Conservation (phyloP, 1,140 invertebrate species). For the Leptopilina clavipes region DNA sequence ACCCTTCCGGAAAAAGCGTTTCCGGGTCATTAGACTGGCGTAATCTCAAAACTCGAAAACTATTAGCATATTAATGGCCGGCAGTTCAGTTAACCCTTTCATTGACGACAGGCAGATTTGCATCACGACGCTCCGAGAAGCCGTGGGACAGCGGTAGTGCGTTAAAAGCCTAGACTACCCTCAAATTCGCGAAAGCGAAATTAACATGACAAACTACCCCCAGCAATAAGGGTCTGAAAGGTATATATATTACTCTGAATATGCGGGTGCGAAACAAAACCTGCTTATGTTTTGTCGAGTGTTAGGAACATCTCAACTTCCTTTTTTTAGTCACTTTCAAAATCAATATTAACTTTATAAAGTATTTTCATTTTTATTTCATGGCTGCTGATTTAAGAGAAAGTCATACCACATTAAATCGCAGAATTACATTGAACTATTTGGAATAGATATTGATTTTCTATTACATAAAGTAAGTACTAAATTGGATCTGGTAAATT, state of each 20-base stretch:
- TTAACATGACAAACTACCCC: conserved; percentile 77
- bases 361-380: too few species aligned
- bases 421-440: too few species aligned
- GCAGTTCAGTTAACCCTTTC: conserved; percentile 76
- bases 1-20: conserved; percentile 75
- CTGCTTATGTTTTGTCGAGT: conserved; percentile 45
- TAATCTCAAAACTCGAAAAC: conserved; percentile 74
- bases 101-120: conserved; percentile 73
- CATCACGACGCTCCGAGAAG: conserved; percentile 63
- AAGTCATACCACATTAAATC: too few species aligned
- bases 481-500: too few species aligned
- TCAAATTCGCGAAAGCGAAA: conserved; percentile 71
- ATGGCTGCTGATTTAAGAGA: too few species aligned
- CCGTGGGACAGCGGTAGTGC: conserved; percentile 71
- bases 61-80: conserved; percentile 76
- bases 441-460: too few species aligned
- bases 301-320: background rate
- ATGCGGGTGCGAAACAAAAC: conserved; percentile 75
- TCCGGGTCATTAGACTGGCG: conserved; percentile 74
- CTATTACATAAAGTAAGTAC: too few species aligned
- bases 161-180: conserved; percentile 73
- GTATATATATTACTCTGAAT: conserved; percentile 73
- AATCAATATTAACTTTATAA: background rate
- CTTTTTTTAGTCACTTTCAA: background rate
- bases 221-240: conserved; percentile 74